Percentiles rank a stretch among this genome's conserved stretches.
phyloP scores from a whole-genome alignment of 2,113 vertebrate genomes.

The Sapayoa aenigma region DNA sequence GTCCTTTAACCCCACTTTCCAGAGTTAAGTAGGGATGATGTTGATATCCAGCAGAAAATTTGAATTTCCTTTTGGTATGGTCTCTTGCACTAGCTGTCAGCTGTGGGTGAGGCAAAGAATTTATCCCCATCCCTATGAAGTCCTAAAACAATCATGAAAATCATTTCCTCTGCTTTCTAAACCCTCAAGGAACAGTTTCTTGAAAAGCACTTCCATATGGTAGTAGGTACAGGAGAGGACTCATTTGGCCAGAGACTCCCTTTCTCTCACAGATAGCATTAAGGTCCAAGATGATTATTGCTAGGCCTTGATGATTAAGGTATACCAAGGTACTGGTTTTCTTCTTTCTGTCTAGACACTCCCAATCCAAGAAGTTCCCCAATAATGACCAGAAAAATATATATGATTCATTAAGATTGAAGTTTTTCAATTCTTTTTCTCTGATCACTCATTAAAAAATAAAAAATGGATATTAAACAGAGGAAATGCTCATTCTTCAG shows the following conservation, averaged over 20 bases:
- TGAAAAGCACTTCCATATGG: conserved; percentile 77
- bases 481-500: neutral
- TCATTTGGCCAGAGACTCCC: conserved; percentile 39
- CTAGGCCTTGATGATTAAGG: conserved; percentile 9
- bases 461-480: neutral
- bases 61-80: conserved; percentile 49
- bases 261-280: conserved; percentile 7
- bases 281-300: conserved; percentile 34
- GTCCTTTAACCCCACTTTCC: conserved; percentile 57
- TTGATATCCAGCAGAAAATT: conserved; percentile 64
- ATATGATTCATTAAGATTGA: neutral
- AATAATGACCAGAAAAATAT: neutral
- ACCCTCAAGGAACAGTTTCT: conserved; percentile 63
- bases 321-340: conserved; percentile 14
- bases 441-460: neutral
- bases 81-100: conserved; percentile 57
- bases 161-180: conserved; percentile 66
- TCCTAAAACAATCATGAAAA: conserved; percentile 66
- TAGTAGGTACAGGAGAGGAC: conserved; percentile 48
- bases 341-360: neutral
- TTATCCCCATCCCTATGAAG: conserved; percentile 60
- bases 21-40: conserved; percentile 53
- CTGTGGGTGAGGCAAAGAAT: conserved; percentile 41
- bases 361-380: conserved; percentile 23
- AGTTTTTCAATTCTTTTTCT: neutral